phyloP scores from a whole-genome alignment of 1,140 invertebrate species.

The Goniozus legneri region DNA sequence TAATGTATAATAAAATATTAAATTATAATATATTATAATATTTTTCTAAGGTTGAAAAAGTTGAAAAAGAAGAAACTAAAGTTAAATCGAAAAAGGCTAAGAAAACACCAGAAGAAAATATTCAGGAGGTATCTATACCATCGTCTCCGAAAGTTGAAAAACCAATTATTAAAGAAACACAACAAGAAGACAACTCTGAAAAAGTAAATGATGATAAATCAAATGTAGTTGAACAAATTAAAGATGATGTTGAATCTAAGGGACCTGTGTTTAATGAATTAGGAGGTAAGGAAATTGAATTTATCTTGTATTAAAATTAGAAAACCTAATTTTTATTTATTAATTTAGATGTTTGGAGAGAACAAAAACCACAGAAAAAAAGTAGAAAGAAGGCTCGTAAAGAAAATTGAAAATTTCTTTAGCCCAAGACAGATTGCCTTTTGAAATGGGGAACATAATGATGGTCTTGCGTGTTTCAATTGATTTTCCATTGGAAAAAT shows the following conservation, averaged over 20 bases:
- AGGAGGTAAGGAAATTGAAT: slow-evolving; percentile 66
- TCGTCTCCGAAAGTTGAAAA: slow-evolving; percentile 29
- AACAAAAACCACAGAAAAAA: slow-evolving; percentile 63
- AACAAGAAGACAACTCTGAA: slow-evolving; percentile 17
- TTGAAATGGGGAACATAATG: slow-evolving; percentile 16
- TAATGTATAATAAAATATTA: slow-evolving; percentile 5
- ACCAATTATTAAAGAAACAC: slow-evolving; percentile 19
- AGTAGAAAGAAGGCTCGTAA: slow-evolving; percentile 67
- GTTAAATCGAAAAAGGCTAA: slow-evolving; percentile 49
- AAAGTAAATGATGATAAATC: slow-evolving; percentile 50
- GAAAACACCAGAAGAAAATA: slow-evolving; percentile 45
- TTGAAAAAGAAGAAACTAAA: slow-evolving; percentile 38
- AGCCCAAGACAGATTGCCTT: slow-evolving; percentile 15
- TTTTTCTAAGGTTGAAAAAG: slow-evolving; percentile 24
- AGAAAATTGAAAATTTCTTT: slow-evolving; percentile 56
- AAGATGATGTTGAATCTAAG: slow-evolving; percentile 43
- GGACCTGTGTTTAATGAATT: slow-evolving; percentile 64
- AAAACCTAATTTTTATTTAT: slow-evolving; percentile 15
- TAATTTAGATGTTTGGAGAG: slow-evolving; percentile 61
- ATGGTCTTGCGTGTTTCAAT: slow-evolving; percentile 23
- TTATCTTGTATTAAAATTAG: background rate
- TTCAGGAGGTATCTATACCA: slow-evolving; percentile 7
- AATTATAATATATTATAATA: background rate
- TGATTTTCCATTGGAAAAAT: slow-evolving; percentile 19
- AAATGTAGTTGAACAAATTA: slow-evolving; percentile 32